These are phyloP conservation scores for Lutraria rhynchaena DNA, from an alignment of 1,140 invertebrate genomes.

Conservation along the genomic window DNA sequence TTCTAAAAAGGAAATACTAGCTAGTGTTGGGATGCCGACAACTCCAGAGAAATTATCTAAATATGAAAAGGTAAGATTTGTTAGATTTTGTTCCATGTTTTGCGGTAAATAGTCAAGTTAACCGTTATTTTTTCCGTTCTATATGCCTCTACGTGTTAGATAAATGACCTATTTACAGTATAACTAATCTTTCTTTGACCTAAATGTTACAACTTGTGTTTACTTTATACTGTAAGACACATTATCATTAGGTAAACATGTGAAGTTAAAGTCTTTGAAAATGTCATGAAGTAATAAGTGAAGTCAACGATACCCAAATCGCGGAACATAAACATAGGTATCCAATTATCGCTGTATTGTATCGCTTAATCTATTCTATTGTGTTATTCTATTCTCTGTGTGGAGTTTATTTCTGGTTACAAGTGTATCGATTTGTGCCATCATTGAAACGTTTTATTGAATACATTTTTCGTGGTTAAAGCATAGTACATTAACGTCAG, in stretches of 20 bases:
- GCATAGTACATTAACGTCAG: too few relatives aligned
- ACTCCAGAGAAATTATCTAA: slow-evolving; percentile 68
- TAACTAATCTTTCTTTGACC: background rate
- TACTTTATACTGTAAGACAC: too few relatives aligned
- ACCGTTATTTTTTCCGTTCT: slow-evolving; percentile 8
- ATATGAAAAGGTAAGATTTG: slow-evolving; percentile 70
- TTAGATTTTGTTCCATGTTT: background rate
- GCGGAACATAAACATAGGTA: too few relatives aligned
- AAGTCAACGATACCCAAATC: too few relatives aligned
- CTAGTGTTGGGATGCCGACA: slow-evolving; percentile 61
- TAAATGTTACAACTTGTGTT: background rate
- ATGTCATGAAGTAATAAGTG: too few relatives aligned
- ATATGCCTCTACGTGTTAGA: slow-evolving; percentile 20
- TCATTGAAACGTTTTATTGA: background rate
- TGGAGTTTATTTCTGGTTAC: too few relatives aligned
- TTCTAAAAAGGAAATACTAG: background rate
- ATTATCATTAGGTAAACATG: too few relatives aligned
- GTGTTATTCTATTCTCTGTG: too few relatives aligned
- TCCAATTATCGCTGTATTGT: too few relatives aligned
- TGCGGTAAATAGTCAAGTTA: too few relatives aligned
- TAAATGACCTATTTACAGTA: slow-evolving; percentile 34
- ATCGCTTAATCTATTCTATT: too few relatives aligned
- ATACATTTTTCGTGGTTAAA: background rate
- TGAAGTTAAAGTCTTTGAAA: too few relatives aligned
- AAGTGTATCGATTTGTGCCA: background rate